Percentiles rank a stretch among this genome's conserved stretches.
Evolutionary conservation across 2,888 invertebrate species (phyloP).

Genomic region (Habrosyne pyritoides): DNA sequence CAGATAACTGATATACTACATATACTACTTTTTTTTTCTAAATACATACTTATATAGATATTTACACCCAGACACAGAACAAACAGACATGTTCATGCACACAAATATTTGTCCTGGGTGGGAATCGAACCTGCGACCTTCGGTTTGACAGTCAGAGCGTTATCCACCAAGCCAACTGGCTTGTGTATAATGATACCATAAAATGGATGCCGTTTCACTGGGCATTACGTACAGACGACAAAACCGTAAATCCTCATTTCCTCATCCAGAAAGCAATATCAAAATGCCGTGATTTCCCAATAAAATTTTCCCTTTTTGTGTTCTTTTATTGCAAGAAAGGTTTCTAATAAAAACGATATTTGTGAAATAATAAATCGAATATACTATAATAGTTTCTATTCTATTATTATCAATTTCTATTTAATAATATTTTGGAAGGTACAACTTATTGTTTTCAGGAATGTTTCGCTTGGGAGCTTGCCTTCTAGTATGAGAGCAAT

Average conservation of each 20-base stretch:
- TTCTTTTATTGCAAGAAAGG: not conserved
- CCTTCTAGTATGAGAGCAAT: no score
- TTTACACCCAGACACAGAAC: no score
- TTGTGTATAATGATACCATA: not conserved
- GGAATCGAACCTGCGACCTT: no score
- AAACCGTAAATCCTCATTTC: not conserved
- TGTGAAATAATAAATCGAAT: not conserved
- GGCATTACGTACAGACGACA: not conserved
- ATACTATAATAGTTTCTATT: not conserved
- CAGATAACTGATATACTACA: no score
- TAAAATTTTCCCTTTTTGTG: not conserved
- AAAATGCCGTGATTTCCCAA: not conserved
- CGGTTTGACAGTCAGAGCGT: no score
- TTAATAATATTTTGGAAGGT: not conserved
- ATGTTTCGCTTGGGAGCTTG: no score
- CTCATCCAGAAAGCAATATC: not conserved
- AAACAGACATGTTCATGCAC: no score
- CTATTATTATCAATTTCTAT: not conserved
- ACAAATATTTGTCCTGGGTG: no score
- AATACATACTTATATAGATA: no score
- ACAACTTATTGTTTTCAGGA: no score
- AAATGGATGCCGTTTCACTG: not conserved
- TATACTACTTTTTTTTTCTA: no score
- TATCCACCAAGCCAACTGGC: no score
- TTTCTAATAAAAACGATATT: not conserved